phyloP scores from a whole-genome alignment of 92 coral and sea anemone genomes.

The Paragorgia papillata region DNA sequence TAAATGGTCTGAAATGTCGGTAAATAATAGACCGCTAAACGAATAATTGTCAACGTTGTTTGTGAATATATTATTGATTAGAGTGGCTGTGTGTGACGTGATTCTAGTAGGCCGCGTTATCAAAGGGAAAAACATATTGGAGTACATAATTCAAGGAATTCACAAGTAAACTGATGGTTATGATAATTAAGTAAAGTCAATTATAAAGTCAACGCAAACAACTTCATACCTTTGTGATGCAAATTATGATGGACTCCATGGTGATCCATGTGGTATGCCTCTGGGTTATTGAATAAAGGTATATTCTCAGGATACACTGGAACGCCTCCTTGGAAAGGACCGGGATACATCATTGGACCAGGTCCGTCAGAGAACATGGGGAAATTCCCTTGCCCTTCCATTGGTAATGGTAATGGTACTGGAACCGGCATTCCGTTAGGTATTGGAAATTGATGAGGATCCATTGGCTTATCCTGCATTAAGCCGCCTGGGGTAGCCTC shows the following conservation, averaged over 20 bases:
- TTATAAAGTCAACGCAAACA: no score
- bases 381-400: not conserved
- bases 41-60: no score
- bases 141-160: no score
- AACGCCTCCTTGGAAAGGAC: slow-evolving; percentile 3
- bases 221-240: slow-evolving; percentile 28
- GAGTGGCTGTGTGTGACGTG: no score
- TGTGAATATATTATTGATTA: no score
- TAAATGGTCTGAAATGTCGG: no score
- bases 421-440: not conserved
- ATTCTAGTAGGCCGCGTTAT: no score
- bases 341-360: slow-evolving; percentile 6
- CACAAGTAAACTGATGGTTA: no score
- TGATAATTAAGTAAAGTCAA: no score
- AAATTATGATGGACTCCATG: slow-evolving; percentile 9
- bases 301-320: slow-evolving; percentile 5
- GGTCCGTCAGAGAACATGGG: slow-evolving; percentile 12
- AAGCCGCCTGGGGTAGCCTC: not conserved
- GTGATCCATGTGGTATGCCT: slow-evolving; percentile 4
- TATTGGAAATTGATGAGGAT: not conserved
- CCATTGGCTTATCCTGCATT: not conserved
- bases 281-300: slow-evolving; percentile 1
- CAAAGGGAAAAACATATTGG: no score
- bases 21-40: no score
- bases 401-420: not conserved